phyloP scores from a whole-genome alignment of 2,797 vertebrate species.

The Lagorchestes hirsutus region DNA sequence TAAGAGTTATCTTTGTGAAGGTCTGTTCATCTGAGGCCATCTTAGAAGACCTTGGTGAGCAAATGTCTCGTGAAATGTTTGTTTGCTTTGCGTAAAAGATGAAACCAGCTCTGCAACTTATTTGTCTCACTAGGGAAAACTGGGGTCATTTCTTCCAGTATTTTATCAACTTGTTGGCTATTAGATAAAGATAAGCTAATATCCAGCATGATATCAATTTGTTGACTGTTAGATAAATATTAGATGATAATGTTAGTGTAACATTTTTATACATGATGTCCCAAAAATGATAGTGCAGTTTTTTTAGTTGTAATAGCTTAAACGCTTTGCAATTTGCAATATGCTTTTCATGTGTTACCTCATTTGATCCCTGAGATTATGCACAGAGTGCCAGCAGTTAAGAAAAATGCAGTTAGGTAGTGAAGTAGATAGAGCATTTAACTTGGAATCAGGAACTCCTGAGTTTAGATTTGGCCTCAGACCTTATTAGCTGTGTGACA shows the following conservation, averaged over 20 bases:
- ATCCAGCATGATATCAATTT: not conserved
- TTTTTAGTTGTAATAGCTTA: not conserved
- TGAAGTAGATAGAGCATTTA: not conserved
- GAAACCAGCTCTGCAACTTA: not conserved
- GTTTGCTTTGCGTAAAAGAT: not conserved
- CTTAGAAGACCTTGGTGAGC: not conserved
- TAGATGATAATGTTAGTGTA: not conserved
- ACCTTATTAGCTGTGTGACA: not conserved
- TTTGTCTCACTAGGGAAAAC: not conserved
- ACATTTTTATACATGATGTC: not conserved
- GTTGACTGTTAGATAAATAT: not conserved
- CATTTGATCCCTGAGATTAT: not conserved
- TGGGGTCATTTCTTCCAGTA: not conserved
- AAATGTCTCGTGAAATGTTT: not conserved
- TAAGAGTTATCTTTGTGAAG: not conserved
- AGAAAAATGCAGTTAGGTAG: not conserved
- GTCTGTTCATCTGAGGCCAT: not conserved
- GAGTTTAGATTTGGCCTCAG: not conserved
- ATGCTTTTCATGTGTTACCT: not conserved
- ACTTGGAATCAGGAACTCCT: not conserved
- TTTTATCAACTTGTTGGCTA: no score
- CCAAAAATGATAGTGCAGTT: not conserved
- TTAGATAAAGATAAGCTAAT: no score
- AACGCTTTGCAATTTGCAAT: not conserved
- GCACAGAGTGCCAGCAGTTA: not conserved